Evolutionary conservation across 2,113 vertebrate species (phyloP), one percentile per base, ranked within the genome.

Genomic region (Octodon degus): DNA sequence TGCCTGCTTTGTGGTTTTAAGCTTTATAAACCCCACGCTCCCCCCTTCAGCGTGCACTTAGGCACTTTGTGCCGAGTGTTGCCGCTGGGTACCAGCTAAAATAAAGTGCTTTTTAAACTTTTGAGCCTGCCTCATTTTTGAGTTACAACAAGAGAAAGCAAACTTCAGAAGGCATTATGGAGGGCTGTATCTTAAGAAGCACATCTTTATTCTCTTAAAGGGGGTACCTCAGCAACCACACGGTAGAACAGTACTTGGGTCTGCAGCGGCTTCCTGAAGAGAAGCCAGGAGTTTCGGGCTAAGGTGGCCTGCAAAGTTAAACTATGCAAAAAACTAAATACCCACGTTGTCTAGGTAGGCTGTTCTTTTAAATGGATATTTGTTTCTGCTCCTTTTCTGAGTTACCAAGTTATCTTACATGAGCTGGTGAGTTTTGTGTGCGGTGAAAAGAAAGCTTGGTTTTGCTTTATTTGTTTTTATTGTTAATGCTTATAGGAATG

Each of bases 331-430:
- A 88, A 37, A 92, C 6, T 58, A 20, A 62, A 60, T n/a, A 77
- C 43, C 80, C 50, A 89, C 30, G 32, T 50, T 32, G 30, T 22
- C 20, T 13, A 32, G 27, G 4, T 55, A 8, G 37, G 34, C 13
- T 55, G 58, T 25, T 80, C 68, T 50, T 79, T 79, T 50, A 14
- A 43, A 58, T 58, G 4, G 58, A 74, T 58, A 55, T 55, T 93
- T 89, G 20, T 80, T 95, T 97, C 30, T 92, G n/a, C 25, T 91
- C 14, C 55, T 72, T 65, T 65, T 77, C 16, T 92, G 53, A 55
- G 55, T 89, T 95, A n/a, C 32, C 55, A 79, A 20, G 37, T 82
- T 87, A 89, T 62, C 74, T 95, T 90, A 67, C 16, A 65, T 89
- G 27, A 72, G 76, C 81, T 80, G 14, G 8, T 70, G 47, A 9